Base-by-base conservation (phyloP, 92 coral and sea anemone species). In the Parazoanthus darwini region DNA sequence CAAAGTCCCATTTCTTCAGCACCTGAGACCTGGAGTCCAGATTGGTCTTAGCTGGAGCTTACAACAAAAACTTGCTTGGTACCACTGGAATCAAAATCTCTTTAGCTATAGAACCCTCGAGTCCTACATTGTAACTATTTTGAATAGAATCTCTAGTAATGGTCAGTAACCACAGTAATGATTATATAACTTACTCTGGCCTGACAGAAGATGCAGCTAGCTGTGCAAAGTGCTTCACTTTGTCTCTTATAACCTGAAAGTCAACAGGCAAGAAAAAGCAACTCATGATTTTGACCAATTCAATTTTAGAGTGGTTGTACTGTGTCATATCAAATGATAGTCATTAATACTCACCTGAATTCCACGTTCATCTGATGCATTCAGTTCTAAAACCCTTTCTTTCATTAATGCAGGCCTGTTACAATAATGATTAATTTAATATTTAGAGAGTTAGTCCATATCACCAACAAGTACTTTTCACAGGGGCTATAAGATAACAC, bases 321-420 rank as follows among this genome's bases (percentile, higher is more conserved):
- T 54, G 18, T 54, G 16, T 11, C 59, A 54, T 1, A 13, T 54
- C 59, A 13, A 11, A 54, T n/a, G n/a, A n/a, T n/a, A 54, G 58
- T 54, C 59, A 13, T 54, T 15, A 54, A 54, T 20, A 54, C 59
- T 54, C n/a, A 96, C 99, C 98, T 96, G 98, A 79, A 97, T 97
- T 73, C 99, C 99, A 82, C 99, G 94, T 90, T 97, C 99, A 89
- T 97, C 98, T 22, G 99, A 95, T 38, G 99, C 99, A 91, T 97
- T 97, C n/a, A 97, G 92, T 92, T 97, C 99, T 65, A 97, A 91
- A 35, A 97, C 98, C 80, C 99, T 91, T 43, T 94, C 92, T 81
- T 90, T 95, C 96, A 91, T 94, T 81, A 97, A 77, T 13, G 94
- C 98, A 80, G 90, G 79, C 77, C 99, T 97, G 86, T 86, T 72